A percentile compares a stretch with the other conserved stretches of the same genome.
Conservation (phyloP, 1,140 invertebrate genomes). For the Drosophila bocqueti region DNA sequence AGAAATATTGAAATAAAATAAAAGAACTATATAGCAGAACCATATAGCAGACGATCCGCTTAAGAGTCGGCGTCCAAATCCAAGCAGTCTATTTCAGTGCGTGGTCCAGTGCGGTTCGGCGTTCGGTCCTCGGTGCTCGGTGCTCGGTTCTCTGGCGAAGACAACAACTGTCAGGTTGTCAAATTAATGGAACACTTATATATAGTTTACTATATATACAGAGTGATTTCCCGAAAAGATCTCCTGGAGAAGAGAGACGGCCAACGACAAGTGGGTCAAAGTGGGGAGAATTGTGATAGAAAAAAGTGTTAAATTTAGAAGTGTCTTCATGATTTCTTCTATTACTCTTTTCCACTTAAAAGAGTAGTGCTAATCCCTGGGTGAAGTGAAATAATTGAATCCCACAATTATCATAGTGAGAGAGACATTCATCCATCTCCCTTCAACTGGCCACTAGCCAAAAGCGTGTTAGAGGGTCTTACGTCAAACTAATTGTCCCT, state of each 20-base stretch:
- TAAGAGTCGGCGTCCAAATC: constrained; percentile 38
- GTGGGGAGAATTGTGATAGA: constrained; percentile 35
- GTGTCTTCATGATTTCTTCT: constrained; percentile 23
- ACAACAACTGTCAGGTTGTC: constrained; percentile 77
- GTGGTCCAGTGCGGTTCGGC: constrained; percentile 79
- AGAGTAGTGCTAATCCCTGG: constrained; percentile 36
- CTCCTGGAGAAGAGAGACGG: constrained; percentile 44
- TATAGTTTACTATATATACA: constrained; percentile 35
- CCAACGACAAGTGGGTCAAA: constrained; percentile 62
- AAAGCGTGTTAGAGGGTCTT: constrained; percentile 68
- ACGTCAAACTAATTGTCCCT: constrained; percentile 64
- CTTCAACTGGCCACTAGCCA: constrained; percentile 65
- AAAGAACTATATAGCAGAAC: constrained; percentile 20
- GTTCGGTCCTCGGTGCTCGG: constrained; percentile 7
- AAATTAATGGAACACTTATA: constrained; percentile 57
- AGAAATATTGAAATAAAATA: constrained; percentile 42
- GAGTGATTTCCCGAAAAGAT: constrained; percentile 29
- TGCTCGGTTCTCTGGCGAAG: constrained; percentile 1
- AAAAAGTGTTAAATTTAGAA: constrained; percentile 47
- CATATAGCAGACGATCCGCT: constrained; percentile 22
- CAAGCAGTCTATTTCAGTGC: constrained; percentile 80
- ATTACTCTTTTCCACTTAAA: not conserved
- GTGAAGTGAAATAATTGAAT: constrained; percentile 60
- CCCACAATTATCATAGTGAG: constrained; percentile 57
- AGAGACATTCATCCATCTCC: constrained; percentile 12